Base-by-base conservation (phyloP, 2,888 invertebrate genomes). In the Mimas tiliae region DNA sequence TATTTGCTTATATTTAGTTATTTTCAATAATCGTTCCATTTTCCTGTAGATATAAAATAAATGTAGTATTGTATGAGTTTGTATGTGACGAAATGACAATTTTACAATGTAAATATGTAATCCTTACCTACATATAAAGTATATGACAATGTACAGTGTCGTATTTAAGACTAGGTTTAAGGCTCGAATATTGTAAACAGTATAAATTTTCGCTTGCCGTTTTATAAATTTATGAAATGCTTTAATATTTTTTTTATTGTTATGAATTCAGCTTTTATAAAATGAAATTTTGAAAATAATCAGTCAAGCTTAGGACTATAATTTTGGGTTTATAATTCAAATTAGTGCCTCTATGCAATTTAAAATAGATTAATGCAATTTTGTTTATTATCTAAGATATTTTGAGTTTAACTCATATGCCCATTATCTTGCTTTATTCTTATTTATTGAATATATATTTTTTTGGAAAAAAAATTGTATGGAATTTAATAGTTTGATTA, bases 341-440 rank as follows among this genome's bases (percentile, higher is more conserved):
- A 38, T 38, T 66, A 68, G 70, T 76, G 73, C 73, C 71, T 72
- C 14, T 51, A 62, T 55, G 16, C 27, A 64, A 53, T 65, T 55
- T 65, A 45, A 55, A 67, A 58, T 67, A 70, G 67, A 69, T 67
- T 67, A 63, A 34, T 14, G 67, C 68, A 68, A 70, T 72, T 73
- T 76, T 79, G 76, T 73, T 77, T 74, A 74, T 71, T 73, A 27
- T 27, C 27, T 27, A 73, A 73, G 38, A 70, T 68, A 72, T 70
- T 81, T 84, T 87, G 92, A 92, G 92, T 92, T 78, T 87, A 90
- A 92, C 92, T 92, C 92, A 85, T 69, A 66, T 77, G 88, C 89
- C 90, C 81, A 79, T 81, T 81, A 74, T 85, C 87, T 89, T 89
- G 89, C 87, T 86, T 83, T 82, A 81, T 82, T 84, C 78, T 89